phyloP scores from a whole-genome alignment of 2,888 invertebrate genomes.

The Drosophila imparisetae region DNA sequence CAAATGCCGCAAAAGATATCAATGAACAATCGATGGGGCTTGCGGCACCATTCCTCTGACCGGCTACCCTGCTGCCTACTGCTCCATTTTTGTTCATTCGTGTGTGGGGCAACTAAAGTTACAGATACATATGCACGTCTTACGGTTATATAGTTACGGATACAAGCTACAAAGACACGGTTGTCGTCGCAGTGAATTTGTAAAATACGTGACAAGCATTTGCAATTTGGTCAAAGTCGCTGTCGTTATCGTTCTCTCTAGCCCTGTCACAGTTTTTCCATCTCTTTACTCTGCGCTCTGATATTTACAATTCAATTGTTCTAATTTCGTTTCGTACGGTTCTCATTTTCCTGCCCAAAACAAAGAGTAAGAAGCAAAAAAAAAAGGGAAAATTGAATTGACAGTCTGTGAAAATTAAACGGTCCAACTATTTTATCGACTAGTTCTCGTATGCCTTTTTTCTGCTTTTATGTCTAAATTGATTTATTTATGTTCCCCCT shows the following conservation, averaged over 20 bases:
- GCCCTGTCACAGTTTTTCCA: constrained; percentile 21
- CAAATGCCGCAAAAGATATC: constrained; percentile 68
- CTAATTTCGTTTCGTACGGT: constrained; percentile 67
- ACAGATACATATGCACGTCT: constrained; percentile 59
- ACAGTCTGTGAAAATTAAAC: constrained; percentile 70
- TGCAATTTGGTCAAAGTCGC: constrained; percentile 65
- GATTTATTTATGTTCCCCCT: constrained; percentile 62
- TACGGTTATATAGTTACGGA: constrained; percentile 33
- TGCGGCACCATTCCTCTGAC: constrained; percentile 17
- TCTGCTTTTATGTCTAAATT: constrained; percentile 64
- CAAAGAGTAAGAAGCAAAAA: constrained; percentile 3
- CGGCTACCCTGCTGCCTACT: not conserved
- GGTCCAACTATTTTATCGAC: constrained; percentile 46
- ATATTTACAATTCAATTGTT: constrained; percentile 80
- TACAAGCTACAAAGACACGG: constrained; percentile 56
- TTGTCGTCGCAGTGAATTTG: constrained; percentile 78
- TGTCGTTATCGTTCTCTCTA: constrained; percentile 31
- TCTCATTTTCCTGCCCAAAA: constrained; percentile 41
- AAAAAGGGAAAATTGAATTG: constrained; percentile 56
- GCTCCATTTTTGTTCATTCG: constrained; percentile 5
- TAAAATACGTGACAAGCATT: constrained; percentile 80
- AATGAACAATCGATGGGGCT: constrained; percentile 72
- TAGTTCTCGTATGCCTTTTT: constrained; percentile 30
- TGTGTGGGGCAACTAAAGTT: constrained; percentile 32
- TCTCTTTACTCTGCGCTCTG: constrained; percentile 42